Conservation (phyloP, 2,797 vertebrate species). For the Lacerta agilis region DNA sequence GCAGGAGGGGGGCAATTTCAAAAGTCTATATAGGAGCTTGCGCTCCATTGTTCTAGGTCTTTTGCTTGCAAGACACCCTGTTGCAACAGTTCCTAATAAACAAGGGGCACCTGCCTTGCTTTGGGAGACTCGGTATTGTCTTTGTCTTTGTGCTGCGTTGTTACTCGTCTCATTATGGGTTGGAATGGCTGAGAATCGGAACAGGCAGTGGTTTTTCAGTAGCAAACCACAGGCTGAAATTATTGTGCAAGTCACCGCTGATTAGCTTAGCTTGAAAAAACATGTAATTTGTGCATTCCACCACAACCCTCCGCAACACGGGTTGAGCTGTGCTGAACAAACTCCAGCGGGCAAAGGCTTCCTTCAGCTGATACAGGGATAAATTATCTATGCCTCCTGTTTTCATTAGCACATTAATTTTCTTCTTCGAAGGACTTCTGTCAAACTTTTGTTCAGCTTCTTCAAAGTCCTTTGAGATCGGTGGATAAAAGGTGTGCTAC, state of each 20-base stretch:
- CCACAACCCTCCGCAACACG: background rate
- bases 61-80: no score
- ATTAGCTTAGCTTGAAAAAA: background rate
- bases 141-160: no score
- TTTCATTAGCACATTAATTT: fast-evolving
- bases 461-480: constrained; percentile 15
- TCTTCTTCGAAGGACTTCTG: fast-evolving
- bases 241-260: background rate
- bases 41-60: no score
- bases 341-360: background rate
- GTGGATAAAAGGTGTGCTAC: background rate
- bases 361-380: background rate
- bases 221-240: background rate
- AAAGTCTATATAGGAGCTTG: no score
- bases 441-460: constrained; percentile 2
- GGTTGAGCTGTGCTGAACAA: background rate
- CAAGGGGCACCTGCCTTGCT: no score
- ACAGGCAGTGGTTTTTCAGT: background rate
- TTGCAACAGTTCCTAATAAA: no score
- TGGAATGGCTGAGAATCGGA: background rate
- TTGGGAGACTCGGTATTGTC: no score
- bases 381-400: background rate
- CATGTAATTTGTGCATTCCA: background rate
- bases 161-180: no score
- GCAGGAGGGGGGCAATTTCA: no score